These are phyloP conservation scores for Aphelenchoides avenae DNA, from an alignment of 1,140 invertebrate genomes.

Conservation along the genomic window DNA sequence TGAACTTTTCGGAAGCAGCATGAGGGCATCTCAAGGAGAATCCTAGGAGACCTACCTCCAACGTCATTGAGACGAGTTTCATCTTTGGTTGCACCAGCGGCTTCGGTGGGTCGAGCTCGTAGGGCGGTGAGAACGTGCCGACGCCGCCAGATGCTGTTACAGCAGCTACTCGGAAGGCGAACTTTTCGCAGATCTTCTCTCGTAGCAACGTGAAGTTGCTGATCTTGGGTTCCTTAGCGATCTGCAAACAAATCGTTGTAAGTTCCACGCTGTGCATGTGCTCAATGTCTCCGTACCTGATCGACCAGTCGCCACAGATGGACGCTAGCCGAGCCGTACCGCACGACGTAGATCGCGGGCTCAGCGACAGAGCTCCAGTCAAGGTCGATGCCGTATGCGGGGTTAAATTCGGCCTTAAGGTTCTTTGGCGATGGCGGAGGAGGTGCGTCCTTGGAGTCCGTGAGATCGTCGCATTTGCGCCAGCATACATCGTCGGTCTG, in stretches of 20 bases:
- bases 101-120: neutral
- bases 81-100: slow-evolving; percentile 2
- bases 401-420: slow-evolving; percentile 13
- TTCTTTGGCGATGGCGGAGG: slow-evolving; percentile 10
- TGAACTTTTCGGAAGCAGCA: too few relatives aligned
- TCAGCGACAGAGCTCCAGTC: too few relatives aligned
- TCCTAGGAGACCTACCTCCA: slow-evolving; percentile 3
- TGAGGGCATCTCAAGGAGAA: too few relatives aligned
- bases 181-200: slow-evolving; percentile 22
- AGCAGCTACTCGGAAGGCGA: slow-evolving; percentile 26
- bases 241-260: too few relatives aligned
- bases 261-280: neutral
- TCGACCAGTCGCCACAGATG: slow-evolving; percentile 6
- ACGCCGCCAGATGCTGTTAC: slow-evolving; percentile 13
- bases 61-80: slow-evolving; percentile 1
- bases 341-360: too few relatives aligned
- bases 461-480: slow-evolving; percentile 36
- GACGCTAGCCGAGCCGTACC: neutral
- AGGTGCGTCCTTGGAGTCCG: neutral
- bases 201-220: slow-evolving; percentile 11
- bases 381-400: too few relatives aligned
- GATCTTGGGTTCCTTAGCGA: neutral
- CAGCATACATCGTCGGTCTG: slow-evolving; percentile 30
- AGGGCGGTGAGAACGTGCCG: slow-evolving; percentile 2
- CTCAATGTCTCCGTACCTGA: neutral